Base-by-base conservation (phyloP, 2,113 vertebrate genomes). In the Piliocolobus tephrosceles region DNA sequence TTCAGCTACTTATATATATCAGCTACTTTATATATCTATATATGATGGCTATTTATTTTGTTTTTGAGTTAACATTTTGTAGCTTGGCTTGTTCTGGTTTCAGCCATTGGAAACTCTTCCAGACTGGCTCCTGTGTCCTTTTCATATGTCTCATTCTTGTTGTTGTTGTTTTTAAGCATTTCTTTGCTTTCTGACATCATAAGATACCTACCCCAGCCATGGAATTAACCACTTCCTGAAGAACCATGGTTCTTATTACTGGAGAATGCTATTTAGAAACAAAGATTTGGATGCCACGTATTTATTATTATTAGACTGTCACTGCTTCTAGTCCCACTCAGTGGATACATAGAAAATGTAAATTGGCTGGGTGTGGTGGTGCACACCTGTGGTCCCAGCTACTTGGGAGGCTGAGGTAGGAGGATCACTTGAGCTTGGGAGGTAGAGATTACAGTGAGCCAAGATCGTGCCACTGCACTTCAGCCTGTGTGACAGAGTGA, bases 191-290 rank as follows among this genome's bases (percentile, higher is more conserved):
- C 35, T 70, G 18, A 30, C 14, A 40, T 14, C 38, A 47, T 40
- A 72, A 72, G 38, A 68, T 82, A 55, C 17, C 47, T 75, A 18
- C 38, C 45, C 5, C 1, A 43, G 8, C 45, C 55, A 66, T 50
- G 32, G 72, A 84, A 52, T 79, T 50, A 38, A 9, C 45, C 27
- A 68, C 40, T 84, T 85, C 43, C 88, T 89, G 47, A 66, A 72
- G 58, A 80, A 64, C 45, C 6, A 43, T 80, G 45, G 22, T 17
- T 70, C 14, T 40, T 64, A 72, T 94, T 82, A 20, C 20, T 38
- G 40, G 58, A 68, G 32, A 86, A n/a, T 76, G 23, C 35, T 92
- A 45, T 93, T 94, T 94, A 81, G 64, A 92, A 93, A 87, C 47
- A 87, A 68, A 93, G 11, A 90, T 90, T 20, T n/a, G 43, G 32